phyloP scores from a whole-genome alignment of 2,888 invertebrate species.

The Drosophila siamana region DNA sequence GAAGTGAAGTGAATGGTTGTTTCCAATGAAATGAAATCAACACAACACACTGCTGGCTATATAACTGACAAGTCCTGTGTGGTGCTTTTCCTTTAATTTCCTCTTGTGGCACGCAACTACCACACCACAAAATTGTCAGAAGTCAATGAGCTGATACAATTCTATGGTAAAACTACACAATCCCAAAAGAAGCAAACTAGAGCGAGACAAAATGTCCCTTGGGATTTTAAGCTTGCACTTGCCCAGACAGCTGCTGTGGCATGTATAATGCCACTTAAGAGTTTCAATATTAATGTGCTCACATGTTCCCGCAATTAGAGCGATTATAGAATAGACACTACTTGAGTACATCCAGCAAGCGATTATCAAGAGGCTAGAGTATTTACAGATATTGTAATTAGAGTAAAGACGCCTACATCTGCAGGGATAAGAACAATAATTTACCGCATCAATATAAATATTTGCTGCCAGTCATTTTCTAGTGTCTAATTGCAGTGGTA shows the following conservation, averaged over 20 bases:
- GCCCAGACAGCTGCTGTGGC: neutral
- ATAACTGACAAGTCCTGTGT: slow-evolving; percentile 25
- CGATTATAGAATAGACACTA: no score
- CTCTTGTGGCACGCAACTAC: slow-evolving; percentile 13
- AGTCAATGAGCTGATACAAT: slow-evolving; percentile 31
- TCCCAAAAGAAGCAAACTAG: neutral
- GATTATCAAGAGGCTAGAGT: no score
- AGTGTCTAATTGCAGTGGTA: no score
- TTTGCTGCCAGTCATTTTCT: no score
- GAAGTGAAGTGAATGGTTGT: no score
- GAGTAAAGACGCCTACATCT: no score
- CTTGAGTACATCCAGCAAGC: no score
- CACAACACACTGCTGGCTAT: slow-evolving; percentile 26
- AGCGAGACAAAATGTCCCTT: neutral
- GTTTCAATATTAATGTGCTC: neutral
- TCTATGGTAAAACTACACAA: slow-evolving; percentile 5
- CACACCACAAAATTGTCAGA: slow-evolving; percentile 30
- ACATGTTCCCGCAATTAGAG: neutral
- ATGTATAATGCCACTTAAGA: neutral
- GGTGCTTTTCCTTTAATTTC: slow-evolving; percentile 6
- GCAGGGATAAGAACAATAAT: no score
- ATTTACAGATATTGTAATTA: no score
- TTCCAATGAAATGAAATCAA: slow-evolving; percentile 1
- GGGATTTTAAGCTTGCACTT: neutral
- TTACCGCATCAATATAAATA: no score